Evolutionary conservation across 2,888 invertebrate species (phyloP).

Genomic region (Ischnura elegans): DNA sequence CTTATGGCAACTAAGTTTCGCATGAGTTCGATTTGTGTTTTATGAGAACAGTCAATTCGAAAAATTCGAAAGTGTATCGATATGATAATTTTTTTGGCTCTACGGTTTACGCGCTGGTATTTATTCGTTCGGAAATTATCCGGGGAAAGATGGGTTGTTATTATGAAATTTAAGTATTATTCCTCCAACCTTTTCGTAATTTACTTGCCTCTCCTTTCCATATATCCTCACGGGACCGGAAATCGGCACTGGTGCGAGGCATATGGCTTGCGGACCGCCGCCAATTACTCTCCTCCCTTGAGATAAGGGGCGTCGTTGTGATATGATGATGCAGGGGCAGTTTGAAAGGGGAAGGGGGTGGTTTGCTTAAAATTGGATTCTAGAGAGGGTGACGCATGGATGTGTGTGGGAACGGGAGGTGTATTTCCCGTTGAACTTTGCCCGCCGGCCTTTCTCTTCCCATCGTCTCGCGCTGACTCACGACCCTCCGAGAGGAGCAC

Average conservation of each 20-base stretch:
- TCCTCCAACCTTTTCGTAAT: no score
- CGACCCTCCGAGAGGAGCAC: background rate
- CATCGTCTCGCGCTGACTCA: background rate
- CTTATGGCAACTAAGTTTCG: no score
- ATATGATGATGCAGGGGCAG: background rate
- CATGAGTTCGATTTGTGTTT: no score
- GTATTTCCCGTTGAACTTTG: conserved; percentile 9
- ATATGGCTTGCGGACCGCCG: background rate
- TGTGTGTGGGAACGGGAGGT: background rate
- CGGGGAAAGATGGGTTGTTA: no score
- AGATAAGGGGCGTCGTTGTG: background rate
- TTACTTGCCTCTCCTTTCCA: no score
- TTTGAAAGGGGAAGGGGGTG: no score
- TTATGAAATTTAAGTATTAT: no score
- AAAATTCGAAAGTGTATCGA: no score
- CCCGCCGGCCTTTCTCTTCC: background rate
- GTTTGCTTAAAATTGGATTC: background rate
- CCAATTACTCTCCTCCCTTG: background rate
- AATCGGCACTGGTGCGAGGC: background rate
- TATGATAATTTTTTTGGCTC: no score
- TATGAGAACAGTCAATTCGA: no score
- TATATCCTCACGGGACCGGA: background rate
- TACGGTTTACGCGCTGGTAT: no score
- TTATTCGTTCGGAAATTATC: no score
- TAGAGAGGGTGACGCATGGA: background rate